Base-by-base conservation (phyloP, 1,140 invertebrate genomes). In the Drosophila persimilis region DNA sequence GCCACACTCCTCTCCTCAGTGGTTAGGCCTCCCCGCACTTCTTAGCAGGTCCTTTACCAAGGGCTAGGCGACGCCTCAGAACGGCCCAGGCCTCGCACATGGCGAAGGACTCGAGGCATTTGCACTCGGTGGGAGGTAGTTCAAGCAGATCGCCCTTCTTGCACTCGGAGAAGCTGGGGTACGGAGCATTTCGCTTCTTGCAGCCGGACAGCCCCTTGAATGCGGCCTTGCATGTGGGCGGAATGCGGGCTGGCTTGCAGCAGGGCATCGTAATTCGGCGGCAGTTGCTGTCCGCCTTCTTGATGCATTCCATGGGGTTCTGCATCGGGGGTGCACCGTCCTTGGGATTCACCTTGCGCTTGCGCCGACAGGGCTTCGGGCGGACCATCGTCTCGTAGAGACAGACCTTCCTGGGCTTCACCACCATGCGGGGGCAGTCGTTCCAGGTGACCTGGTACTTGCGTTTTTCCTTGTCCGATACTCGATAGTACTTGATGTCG, bases 101-200 rank as follows among this genome's bases (percentile, higher is more conserved):
- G 20, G 74, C 66, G 0, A 79, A 79, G 0, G 17, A 20, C 1
- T 50, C 15, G 0, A 71, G 58, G 59, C 83, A 88, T 1, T 54
- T 50, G 52, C 83, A 88, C 26, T 88, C 83, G 0, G 29, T 29
- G 0, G 79, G 84, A 5, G 66, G 63, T 0, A 44, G 3, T 0
- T 46, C 46, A 0, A 46, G 47, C 2, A 89, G 29, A 2, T 80
- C 78, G 0, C 83, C 83, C 0, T 59, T 73, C 2, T 77, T 43
- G 45, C 83, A 88, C 50, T 88, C 83, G 0, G 84, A 89, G 39
- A 83, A 88, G 9, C 84, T 70, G 2, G 83, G 83, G 50, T 88
- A 88, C 0, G 86, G 80, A 0, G 83, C 78, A 1, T 17, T 11
- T 0, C 64, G 72, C 43, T 76, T 78, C 26, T 54, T 70, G 22